Evolutionary conservation across 2,113 vertebrate species (phyloP).

Genomic region (Rhipidura dahli): DNA sequence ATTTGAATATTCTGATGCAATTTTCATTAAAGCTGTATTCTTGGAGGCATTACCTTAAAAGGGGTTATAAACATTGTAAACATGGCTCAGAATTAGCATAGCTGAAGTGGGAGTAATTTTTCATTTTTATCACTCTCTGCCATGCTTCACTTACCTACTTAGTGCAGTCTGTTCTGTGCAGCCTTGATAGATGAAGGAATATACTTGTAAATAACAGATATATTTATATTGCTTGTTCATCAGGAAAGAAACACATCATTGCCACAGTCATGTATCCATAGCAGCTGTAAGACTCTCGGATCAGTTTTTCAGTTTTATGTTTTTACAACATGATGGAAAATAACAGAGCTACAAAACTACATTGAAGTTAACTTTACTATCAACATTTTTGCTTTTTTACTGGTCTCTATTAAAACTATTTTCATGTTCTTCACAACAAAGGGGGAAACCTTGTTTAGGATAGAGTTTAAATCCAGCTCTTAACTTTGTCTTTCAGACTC

Average conservation of each 20-base stretch:
- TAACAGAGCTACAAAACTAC: not conserved
- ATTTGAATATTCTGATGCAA: not conserved
- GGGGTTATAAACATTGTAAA: conserved; percentile 35
- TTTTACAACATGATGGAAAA: not conserved
- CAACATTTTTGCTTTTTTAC: not conserved
- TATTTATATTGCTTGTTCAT: conserved; percentile 65
- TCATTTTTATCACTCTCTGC: conserved; percentile 67
- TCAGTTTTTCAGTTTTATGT: not conserved
- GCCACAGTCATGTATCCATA: conserved; percentile 4
- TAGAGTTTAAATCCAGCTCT: not conserved
- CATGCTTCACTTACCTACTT: conserved; percentile 58
- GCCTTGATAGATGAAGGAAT: conserved; percentile 60
- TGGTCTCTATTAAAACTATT: not conserved
- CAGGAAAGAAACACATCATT: conserved; percentile 53
- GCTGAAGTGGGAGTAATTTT: conserved; percentile 52
- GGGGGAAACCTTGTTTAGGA: not conserved
- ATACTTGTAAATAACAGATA: conserved; percentile 69
- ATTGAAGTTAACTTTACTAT: not conserved
- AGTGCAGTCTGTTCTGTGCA: conserved; percentile 46
- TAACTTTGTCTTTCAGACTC: not conserved
- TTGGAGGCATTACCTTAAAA: conserved; percentile 33
- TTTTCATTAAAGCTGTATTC: conserved; percentile 44
- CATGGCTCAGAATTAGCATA: conserved; percentile 53
- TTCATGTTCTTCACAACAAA: not conserved
- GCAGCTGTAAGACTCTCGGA: conserved; percentile 29